Evolutionary conservation across 2,888 invertebrate species (phyloP).

Genomic region (Rhagium mordax): DNA sequence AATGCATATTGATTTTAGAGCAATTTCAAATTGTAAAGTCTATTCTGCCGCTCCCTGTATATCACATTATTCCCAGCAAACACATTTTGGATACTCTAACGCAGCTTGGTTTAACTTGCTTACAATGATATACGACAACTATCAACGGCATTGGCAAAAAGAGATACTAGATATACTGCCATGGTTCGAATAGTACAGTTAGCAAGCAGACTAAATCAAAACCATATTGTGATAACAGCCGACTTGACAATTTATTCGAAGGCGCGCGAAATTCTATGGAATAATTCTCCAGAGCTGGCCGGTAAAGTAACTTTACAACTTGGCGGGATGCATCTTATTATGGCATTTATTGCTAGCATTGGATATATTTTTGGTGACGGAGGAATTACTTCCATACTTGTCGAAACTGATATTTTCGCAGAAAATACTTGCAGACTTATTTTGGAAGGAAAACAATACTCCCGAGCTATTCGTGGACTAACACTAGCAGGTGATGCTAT

Average conservation of each 20-base stretch:
- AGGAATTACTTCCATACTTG: background rate
- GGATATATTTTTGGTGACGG: conserved; percentile 1
- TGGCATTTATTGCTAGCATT: conserved; percentile 2
- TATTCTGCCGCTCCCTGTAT: too few relatives aligned
- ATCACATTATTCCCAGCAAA: background rate
- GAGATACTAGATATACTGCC: background rate
- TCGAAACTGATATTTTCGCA: background rate
- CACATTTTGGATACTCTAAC: conserved; percentile 3
- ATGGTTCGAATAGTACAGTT: background rate
- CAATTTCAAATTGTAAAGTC: too few relatives aligned
- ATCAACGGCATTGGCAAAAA: conserved; percentile 3
- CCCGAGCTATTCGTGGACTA: background rate
- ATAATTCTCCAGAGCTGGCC: background rate
- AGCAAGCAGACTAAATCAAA: background rate
- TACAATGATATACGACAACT: background rate
- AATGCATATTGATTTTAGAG: too few relatives aligned
- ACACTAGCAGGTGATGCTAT: background rate
- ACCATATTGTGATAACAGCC: background rate
- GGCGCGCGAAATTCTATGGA: background rate
- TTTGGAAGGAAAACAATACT: background rate
- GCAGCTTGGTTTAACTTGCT: background rate
- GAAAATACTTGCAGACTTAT: background rate
- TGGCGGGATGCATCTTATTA: background rate
- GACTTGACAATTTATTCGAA: background rate
- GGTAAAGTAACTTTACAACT: background rate